Percentiles rank a stretch among this genome's conserved stretches.
phyloP scores from a whole-genome alignment of 2,797 vertebrate genomes.

The Eulemur coronatus region DNA sequence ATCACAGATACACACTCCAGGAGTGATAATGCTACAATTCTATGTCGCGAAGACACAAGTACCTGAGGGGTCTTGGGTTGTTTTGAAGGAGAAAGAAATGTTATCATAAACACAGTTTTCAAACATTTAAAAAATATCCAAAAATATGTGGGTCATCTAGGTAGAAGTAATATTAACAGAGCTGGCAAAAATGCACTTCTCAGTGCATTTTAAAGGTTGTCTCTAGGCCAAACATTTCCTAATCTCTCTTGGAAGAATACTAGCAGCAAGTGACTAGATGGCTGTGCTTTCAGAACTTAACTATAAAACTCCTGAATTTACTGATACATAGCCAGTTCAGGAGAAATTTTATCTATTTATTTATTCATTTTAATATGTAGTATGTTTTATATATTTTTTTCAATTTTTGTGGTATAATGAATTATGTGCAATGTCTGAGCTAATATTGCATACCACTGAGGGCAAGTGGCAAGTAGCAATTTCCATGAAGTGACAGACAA shows the following conservation, averaged over 20 bases:
- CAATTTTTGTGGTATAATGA: conserved; percentile 54
- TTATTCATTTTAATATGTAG: neutral
- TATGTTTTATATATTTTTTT: conserved; percentile 46
- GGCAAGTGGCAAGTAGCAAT: conserved; percentile 74
- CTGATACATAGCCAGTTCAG: conserved; percentile 38
- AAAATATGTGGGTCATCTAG: neutral
- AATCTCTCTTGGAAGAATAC: conserved; percentile 48
- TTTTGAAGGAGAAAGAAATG: neutral
- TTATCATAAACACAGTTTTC: neutral
- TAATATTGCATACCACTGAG: conserved; percentile 53
- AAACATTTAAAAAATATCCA: conserved; percentile 9
- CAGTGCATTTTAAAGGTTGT: conserved; percentile 1
- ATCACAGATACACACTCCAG: neutral
- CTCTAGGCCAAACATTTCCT: conserved; percentile 37
- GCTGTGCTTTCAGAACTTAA: conserved; percentile 33
- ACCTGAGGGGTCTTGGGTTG: neutral
- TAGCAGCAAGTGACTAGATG: conserved; percentile 21
- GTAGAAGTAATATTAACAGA: conserved; percentile 4
- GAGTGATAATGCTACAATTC: neutral
- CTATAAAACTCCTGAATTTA: conserved; percentile 48
- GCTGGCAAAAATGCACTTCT: conserved; percentile 29
- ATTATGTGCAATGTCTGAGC: conserved; percentile 43
- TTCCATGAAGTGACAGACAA: conserved; percentile 69
- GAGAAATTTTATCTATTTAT: conserved; percentile 20
- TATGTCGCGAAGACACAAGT: neutral